Evolutionary conservation across 2,113 vertebrate genomes (phyloP).

Genomic region (Lipophrys pholis): DNA sequence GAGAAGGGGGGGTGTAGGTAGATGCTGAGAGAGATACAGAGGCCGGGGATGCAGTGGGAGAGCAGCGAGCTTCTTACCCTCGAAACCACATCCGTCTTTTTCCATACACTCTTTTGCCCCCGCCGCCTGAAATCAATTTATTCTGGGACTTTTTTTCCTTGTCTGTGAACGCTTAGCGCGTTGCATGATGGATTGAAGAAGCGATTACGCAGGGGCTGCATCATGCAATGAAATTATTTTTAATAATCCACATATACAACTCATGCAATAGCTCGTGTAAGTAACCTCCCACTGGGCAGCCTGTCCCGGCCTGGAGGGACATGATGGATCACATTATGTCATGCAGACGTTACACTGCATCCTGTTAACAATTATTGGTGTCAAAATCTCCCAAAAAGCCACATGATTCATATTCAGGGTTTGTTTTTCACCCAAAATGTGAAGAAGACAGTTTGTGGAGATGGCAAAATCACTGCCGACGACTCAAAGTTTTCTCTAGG

Average conservation of each 20-base stretch:
- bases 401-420: constrained; percentile 22
- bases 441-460: constrained; percentile 14
- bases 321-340: neutral
- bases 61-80: constrained; percentile 16
- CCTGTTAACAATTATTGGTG: neutral
- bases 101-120: constrained; percentile 29
- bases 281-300: no score
- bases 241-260: constrained; percentile 33
- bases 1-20: constrained; percentile 40
- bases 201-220: constrained; percentile 28
- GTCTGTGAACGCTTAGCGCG: constrained; percentile 46
- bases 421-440: constrained; percentile 25
- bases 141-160: constrained; percentile 33
- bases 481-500: constrained; percentile 11
- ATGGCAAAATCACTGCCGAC: constrained; percentile 20
- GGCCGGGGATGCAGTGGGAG: constrained; percentile 14
- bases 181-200: constrained; percentile 52
- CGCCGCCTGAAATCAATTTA: constrained; percentile 42
- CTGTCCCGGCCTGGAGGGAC: no score
- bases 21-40: constrained; percentile 1
- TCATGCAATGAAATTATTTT: constrained; percentile 23
- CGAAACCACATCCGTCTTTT: constrained; percentile 39
- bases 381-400: neutral
- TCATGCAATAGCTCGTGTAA: constrained; percentile 21
- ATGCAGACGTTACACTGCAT: neutral